Base-by-base conservation (phyloP, 1,140 invertebrate genomes). In the Micrasema minimum region DNA sequence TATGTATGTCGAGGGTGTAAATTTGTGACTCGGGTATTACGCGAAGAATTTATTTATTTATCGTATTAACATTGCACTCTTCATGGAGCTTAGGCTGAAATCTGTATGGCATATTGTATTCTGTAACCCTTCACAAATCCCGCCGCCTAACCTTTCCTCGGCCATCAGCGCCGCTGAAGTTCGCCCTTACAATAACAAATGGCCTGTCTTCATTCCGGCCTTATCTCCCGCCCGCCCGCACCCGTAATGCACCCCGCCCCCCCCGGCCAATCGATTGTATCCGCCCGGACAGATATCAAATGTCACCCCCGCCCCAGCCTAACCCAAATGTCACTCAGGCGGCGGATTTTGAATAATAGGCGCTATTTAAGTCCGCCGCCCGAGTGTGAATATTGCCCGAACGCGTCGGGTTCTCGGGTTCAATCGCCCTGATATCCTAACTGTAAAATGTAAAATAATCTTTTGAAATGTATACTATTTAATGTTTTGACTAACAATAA, bases 181-280 rank as follows among this genome's bases (percentile, higher is more conserved):
- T 18, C 64, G 31, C 43, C 37, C 37, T 37, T 18, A 41, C 65
- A 53, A 64, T 62, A 72, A 72, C 66, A 72, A 72, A 68, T 68
- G 71, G 57, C 55, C 64, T 55, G 66, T 73, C 72, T 72, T 57
- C 71, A 51, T 72, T 64, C 51, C 53, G 51, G n/a, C 59, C 59
- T 64, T 64, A 64, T 64, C 41, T 62, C 38, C 45, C 41, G 18
- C 14, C 23, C 20, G 18, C 31, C 31, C 20, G 9, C 43, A 38
- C 20, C 20, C 11, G 41, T 38, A 26, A 18, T 10, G 10, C 45
- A 12, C 38, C 72, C 23, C 64, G 51, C 53, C 31, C 46, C 46
- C 10, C 43, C 12, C 18, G 43, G 31, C 65, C 68, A 14, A 73
- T 74, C 72, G 68, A 72, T 70, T 66, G 46, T 48, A 68, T 59